Evolutionary conservation across 2,797 vertebrate genomes (phyloP), one percentile per base, ranked within the genome.

Genomic region (Eleutherodactylus coqui): DNA sequence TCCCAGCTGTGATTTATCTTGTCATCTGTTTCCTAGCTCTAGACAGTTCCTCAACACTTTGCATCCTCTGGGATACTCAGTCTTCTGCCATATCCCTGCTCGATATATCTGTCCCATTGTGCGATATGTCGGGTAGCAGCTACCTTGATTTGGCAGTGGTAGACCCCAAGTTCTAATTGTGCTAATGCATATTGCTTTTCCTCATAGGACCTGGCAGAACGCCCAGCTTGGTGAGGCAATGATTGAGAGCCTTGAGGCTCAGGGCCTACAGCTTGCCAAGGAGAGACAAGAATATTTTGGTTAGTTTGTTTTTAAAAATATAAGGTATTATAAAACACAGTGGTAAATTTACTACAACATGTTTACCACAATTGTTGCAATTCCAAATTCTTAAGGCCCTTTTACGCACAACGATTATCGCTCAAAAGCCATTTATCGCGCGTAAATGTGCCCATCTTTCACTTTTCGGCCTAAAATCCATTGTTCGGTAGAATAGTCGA

Each of bases 261-360:
- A 99, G 93, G 98, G 98, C 34, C 94, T 99, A 76, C 98, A 99
- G 94, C 92, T 99, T 89, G 96, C 98, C 82, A 99, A 99, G 89
- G 98, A 99, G 91, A 99, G 97, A 89, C 98, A 99, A 90, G 97
- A 97, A 81, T 99, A 99, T 87, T 93, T 99, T 91, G 97, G 98
- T 98, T 92, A 91, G 81, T 84, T 19, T 14, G 24, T 24, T 19
- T 17, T 16, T 11, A 19, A 29, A 13, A 24, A 64, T 76, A 14
- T 36, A 16, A 16, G 2, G 32, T 60, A 24, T 32, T 81, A 17
- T 55, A 29, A 53, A 36, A 69, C 27, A 41, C 51, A 58, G 2
- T 24, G 0, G 17, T 29, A 27, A n/a, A 49, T 17, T 11, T 36
- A 34, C 47, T 24, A 55, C 49, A 49, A 36, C 47, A 34, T 77